phyloP scores from a whole-genome alignment of 2,113 vertebrate genomes.

The Apaloderma vittatum region DNA sequence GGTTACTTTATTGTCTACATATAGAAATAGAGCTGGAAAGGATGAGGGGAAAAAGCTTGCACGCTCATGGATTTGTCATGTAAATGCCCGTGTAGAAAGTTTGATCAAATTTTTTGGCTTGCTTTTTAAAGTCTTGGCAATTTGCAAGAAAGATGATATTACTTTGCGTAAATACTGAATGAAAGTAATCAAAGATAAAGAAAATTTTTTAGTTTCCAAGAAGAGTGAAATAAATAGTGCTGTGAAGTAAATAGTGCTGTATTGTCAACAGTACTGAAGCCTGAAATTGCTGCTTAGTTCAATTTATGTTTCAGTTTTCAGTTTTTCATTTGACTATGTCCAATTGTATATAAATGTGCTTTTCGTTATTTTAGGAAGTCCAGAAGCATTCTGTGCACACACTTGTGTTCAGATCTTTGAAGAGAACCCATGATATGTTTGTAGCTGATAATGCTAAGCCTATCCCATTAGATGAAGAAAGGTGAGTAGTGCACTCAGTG shows the following conservation, averaged over 20 bases:
- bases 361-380: constrained; percentile 85
- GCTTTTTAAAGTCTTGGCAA: not conserved
- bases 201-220: not conserved
- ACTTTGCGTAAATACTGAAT: not conserved
- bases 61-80: fast-evolving
- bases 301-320: not conserved
- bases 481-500: constrained; percentile 74
- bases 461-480: constrained; percentile 88
- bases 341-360: not conserved
- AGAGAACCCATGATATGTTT: constrained; percentile 98
- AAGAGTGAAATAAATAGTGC: not conserved
- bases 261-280: not conserved
- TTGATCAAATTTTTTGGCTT: not conserved
- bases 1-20: not conserved
- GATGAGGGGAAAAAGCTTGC: not conserved
- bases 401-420: constrained; percentile 96
- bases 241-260: not conserved
- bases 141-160: not conserved
- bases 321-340: not conserved
- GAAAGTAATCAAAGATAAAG: not conserved
- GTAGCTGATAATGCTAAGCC: constrained; percentile 95
- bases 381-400: constrained; percentile 99
- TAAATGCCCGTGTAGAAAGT: not conserved
- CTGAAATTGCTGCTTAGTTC: not conserved
- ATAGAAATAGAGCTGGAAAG: not conserved